Percentiles rank a stretch among this genome's conserved stretches.
Conservation (phyloP, 2,797 vertebrate genomes). For the Sebastes diaconus region DNA sequence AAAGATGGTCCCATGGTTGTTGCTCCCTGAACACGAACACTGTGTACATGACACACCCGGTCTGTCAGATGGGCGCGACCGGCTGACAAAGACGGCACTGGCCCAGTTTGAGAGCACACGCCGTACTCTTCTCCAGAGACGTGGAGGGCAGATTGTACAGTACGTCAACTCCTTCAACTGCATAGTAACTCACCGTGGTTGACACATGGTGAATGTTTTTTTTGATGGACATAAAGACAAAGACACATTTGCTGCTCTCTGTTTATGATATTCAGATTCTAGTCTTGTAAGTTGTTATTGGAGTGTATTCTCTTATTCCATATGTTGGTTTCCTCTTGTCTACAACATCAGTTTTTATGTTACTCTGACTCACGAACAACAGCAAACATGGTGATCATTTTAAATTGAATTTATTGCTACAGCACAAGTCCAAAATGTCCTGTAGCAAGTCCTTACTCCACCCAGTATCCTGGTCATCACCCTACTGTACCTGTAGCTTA, state of each 20-base stretch:
- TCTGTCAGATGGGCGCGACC: neutral
- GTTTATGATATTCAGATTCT: conserved; percentile 44
- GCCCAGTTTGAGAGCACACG: conserved; percentile 14
- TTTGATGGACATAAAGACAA: conserved; percentile 36
- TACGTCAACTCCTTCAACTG: conserved; percentile 21
- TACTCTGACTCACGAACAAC: conserved; percentile 11
- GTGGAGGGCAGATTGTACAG: conserved; percentile 39
- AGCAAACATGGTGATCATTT: neutral
- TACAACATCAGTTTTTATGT: conserved; percentile 20
- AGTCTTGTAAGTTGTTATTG: conserved; percentile 37
- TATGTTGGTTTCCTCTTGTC: conserved; percentile 32
- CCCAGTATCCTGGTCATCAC: conserved; percentile 3
- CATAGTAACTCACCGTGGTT: conserved; percentile 4
- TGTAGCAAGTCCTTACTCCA: conserved; percentile 6
- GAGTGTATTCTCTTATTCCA: conserved; percentile 43
- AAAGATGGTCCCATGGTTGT: conserved; percentile 18
- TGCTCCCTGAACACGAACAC: conserved; percentile 36
- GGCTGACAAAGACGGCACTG: conserved; percentile 23
- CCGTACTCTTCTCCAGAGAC: conserved; percentile 14
- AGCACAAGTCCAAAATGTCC: neutral
- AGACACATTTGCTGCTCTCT: conserved; percentile 51
- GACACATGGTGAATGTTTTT: conserved; percentile 1
- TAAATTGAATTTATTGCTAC: conserved; percentile 1
- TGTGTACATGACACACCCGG: conserved; percentile 19
- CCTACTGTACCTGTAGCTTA: conserved; percentile 25